These are phyloP conservation scores for Pelodytes ibericus DNA, from an alignment of 2,797 vertebrate species.

Conservation along the genomic window DNA sequence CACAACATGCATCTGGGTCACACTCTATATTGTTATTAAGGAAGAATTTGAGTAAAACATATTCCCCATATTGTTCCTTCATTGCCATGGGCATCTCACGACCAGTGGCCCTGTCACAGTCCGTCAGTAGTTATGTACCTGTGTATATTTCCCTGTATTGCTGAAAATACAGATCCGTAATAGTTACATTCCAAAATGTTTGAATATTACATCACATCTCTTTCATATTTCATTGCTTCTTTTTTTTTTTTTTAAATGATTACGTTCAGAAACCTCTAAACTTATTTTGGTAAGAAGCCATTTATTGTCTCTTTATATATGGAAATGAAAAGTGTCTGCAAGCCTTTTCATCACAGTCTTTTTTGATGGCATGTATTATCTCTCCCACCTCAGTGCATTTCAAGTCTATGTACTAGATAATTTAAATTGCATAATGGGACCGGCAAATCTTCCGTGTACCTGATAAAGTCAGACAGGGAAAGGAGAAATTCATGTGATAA, in stretches of 20 bases:
- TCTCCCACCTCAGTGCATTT: neutral
- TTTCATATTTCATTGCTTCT: neutral
- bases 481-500: neutral
- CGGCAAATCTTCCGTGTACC: neutral
- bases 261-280: neutral
- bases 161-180: too few species aligned
- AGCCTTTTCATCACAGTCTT: neutral
- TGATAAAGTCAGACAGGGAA: neutral
- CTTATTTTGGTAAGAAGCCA: conserved; percentile 1
- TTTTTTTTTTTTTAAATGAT: conserved; percentile 1
- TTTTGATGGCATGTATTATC: conserved; percentile 1
- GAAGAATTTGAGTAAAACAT: too few species aligned
- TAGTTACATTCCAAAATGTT: neutral
- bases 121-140: too few species aligned
- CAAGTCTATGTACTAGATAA: neutral
- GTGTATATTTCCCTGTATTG: too few species aligned
- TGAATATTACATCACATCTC: neutral
- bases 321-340: neutral
- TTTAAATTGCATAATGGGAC: conserved; percentile 4
- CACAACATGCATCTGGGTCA: too few species aligned
- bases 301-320: neutral
- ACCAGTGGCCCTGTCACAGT: too few species aligned
- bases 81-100: too few species aligned
- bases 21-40: too few species aligned
- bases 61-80: too few species aligned